Conservation (phyloP, 2,888 invertebrate species). For the Leptinotarsa rubiginosa region DNA sequence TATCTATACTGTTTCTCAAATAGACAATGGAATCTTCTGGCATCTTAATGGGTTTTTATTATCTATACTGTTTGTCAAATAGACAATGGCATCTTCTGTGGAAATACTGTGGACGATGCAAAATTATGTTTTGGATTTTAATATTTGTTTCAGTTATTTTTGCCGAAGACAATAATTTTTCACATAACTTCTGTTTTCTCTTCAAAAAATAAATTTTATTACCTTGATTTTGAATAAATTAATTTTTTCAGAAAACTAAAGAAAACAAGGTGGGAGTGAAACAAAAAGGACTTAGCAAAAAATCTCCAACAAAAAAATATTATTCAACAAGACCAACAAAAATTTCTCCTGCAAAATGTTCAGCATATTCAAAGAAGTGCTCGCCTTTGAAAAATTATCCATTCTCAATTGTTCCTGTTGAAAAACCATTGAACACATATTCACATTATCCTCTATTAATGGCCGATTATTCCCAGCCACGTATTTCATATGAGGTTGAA, state of each 20-base stretch:
- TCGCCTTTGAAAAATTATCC: slow-evolving; percentile 1
- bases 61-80: too few species aligned
- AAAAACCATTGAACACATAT: slow-evolving; percentile 21
- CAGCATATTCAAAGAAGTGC: slow-evolving; percentile 26
- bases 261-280: slow-evolving; percentile 21
- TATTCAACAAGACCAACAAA: slow-evolving; percentile 36
- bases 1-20: too few species aligned
- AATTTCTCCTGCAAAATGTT: slow-evolving; percentile 38
- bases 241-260: slow-evolving; percentile 28
- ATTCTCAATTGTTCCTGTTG: neutral
- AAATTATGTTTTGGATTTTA: too few species aligned
- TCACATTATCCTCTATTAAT: slow-evolving; percentile 15
- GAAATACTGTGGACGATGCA: too few species aligned
- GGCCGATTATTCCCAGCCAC: neutral
- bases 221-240: neutral
- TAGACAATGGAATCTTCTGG: too few species aligned
- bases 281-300: slow-evolving; percentile 23
- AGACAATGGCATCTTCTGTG: too few species aligned
- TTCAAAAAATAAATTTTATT: too few species aligned
- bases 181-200: too few species aligned
- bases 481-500: neutral
- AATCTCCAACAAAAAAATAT: slow-evolving; percentile 46
- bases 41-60: too few species aligned
- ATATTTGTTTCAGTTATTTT: too few species aligned
- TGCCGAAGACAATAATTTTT: too few species aligned